Percentiles rank a stretch among this genome's conserved stretches.
Conservation (phyloP, 1,140 invertebrate genomes). For the Eumaeus atala region DNA sequence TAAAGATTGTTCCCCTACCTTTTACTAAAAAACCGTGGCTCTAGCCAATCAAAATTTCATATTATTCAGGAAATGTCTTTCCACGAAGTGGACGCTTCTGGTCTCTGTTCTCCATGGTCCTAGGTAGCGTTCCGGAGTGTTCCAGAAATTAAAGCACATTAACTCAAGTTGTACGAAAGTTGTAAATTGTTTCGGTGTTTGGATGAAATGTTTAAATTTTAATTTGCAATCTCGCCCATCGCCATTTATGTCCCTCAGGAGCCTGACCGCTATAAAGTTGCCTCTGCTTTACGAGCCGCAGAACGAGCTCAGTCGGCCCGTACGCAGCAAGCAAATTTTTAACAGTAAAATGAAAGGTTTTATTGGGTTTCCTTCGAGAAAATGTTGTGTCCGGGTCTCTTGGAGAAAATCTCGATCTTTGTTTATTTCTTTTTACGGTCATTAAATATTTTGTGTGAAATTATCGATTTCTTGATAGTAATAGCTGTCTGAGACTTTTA, state of each 20-base stretch:
- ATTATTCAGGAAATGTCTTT: no score
- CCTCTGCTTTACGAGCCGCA: constrained; percentile 8
- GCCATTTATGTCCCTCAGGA: constrained; percentile 1
- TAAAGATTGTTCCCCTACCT: no score
- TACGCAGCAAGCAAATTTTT: constrained; percentile 7
- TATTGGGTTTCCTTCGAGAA: not conserved
- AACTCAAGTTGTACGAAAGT: not conserved
- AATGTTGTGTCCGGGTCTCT: not conserved
- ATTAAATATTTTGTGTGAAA: not conserved
- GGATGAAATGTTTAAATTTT: constrained; percentile 18
- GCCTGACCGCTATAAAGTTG: constrained; percentile 14
- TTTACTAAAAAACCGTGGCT: no score
- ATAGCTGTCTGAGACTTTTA: not conserved
- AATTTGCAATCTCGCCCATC: constrained; percentile 14
- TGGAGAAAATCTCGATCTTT: not conserved
- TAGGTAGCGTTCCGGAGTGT: no score
- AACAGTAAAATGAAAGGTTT: constrained; percentile 9
- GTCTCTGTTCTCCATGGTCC: no score
- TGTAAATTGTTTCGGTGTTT: not conserved
- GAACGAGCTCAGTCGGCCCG: not conserved
- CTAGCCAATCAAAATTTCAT: no score
- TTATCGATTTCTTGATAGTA: not conserved
- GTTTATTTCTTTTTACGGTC: not conserved
- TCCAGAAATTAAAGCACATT: no score
- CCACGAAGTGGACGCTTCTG: no score